These are phyloP conservation scores for Phyllotis vaccarum DNA, from an alignment of 2,797 vertebrate genomes.

Conservation along the genomic window DNA sequence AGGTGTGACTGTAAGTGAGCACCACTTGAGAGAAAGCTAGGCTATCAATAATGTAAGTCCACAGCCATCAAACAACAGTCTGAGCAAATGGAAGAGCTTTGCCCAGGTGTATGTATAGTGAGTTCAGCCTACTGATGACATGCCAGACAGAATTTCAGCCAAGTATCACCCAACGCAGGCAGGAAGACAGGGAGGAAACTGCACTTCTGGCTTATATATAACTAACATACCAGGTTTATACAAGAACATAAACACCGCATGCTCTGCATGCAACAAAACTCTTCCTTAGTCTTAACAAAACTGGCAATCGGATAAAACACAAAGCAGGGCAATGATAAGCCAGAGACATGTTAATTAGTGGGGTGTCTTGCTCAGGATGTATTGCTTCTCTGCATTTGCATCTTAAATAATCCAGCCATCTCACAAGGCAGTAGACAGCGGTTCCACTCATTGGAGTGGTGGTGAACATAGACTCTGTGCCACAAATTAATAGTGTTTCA, in stretches of 20 bases:
- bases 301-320: conserved; percentile 75
- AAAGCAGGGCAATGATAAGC: conserved; percentile 73
- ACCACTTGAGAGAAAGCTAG: conserved; percentile 55
- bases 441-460: background rate
- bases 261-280: conserved; percentile 57
- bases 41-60: conserved; percentile 61
- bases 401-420: conserved; percentile 84
- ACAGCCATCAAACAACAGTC: conserved; percentile 57
- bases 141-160: background rate
- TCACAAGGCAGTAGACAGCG: conserved; percentile 78
- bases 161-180: background rate
- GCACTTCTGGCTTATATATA: conserved; percentile 24
- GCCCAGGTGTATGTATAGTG: background rate
- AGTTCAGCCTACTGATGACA: background rate
- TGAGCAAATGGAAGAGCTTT: conserved; percentile 25
- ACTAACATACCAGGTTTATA: background rate
- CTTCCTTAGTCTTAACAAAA: conserved; percentile 48
- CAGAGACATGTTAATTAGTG: conserved; percentile 83
- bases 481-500: conserved; percentile 74
- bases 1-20: conserved; percentile 78
- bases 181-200: background rate
- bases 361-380: conserved; percentile 72
- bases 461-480: conserved; percentile 50
- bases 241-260: conserved; percentile 52
- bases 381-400: conserved; percentile 77